Evolutionary conservation across 2,113 vertebrate species (phyloP), one percentile per base, ranked within the genome.

Genomic region (Bos taurus): DNA sequence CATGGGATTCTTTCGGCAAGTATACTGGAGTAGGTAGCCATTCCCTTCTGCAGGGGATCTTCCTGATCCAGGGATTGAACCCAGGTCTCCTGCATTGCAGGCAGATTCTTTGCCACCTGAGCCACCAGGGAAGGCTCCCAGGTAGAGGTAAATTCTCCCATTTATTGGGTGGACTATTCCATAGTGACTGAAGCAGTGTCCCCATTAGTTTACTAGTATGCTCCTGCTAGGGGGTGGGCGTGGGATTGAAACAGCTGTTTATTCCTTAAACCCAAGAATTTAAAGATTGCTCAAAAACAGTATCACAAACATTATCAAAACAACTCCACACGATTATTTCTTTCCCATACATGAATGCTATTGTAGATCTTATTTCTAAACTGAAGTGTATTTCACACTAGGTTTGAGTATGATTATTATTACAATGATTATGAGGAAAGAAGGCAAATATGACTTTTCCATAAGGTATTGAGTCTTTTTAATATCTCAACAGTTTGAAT

Each of bases 341-440:
- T 95, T 95, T 90, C 54, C 36, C 26, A 80, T n/a, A 50, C 13
- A 54, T 26, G 17, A 93, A 90, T 40, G 56, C 2, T 77, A 23
- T 10, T 40, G 8, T 43, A 83, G 7, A 71, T 6, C 62, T 50
- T 93, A 93, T 33, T 74, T 92, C 59, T 91, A 94, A 88, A 97
- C 64, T 97, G 92, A 98, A 97, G 83, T 95, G 84, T n/a, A 95
- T 96, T 98, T 98, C 96, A 95, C 60, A 98, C 91, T 98, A 97
- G 98, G 82, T 62, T 98, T 97, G 48, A 95, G 26, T 95, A 95
- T 52, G 78, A 97, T 98, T 97, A 97, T 97, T 97, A 92, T 95
- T 86, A 80, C 59, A 98, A 95, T 95, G 83, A 71, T 91, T 96
- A 90, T 43, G 71, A 97, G 91, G 56, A 98, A 98, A 98, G 91